A percentile compares a stretch with the other conserved stretches of the same genome.
Evolutionary conservation across 2,888 invertebrate genomes (phyloP).

Genomic region (Megaustenia siamemsis): DNA sequence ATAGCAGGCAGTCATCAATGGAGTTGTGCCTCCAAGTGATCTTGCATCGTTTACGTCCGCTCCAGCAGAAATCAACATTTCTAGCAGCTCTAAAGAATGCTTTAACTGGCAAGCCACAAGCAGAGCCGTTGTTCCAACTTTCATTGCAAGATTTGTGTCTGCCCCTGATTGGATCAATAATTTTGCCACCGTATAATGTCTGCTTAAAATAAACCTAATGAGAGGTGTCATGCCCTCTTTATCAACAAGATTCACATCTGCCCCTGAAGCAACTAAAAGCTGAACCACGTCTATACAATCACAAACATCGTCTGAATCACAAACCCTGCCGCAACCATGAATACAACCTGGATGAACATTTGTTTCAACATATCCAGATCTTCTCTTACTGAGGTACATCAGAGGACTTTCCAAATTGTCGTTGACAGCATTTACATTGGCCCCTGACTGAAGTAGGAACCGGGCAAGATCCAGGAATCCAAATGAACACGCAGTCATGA

Average conservation of each 20-base stretch:
- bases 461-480: not conserved
- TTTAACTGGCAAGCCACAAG: not conserved
- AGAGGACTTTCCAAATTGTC: not conserved
- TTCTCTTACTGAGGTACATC: not conserved
- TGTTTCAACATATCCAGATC: not conserved
- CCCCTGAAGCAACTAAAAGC: constrained; percentile 13
- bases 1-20: constrained; percentile 22
- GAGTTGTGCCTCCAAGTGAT: constrained; percentile 6
- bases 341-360: not conserved
- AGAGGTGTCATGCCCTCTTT: not conserved
- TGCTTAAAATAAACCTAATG: not conserved
- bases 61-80: not conserved
- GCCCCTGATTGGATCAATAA: not conserved
- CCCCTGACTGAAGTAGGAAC: not conserved
- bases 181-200: not conserved
- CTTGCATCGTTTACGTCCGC: constrained; percentile 9
- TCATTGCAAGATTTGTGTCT: not conserved
- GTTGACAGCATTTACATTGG: not conserved
- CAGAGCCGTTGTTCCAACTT: not conserved
- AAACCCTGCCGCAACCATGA: not conserved
- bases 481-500: constrained; percentile 10
- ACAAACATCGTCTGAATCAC: not conserved
- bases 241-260: constrained; percentile 11
- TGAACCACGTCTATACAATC: constrained; percentile 14
- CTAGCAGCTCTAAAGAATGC: constrained; percentile 10